These are phyloP conservation scores for Drosophila helvetica DNA, from an alignment of 2,888 invertebrate species.

Conservation along the genomic window DNA sequence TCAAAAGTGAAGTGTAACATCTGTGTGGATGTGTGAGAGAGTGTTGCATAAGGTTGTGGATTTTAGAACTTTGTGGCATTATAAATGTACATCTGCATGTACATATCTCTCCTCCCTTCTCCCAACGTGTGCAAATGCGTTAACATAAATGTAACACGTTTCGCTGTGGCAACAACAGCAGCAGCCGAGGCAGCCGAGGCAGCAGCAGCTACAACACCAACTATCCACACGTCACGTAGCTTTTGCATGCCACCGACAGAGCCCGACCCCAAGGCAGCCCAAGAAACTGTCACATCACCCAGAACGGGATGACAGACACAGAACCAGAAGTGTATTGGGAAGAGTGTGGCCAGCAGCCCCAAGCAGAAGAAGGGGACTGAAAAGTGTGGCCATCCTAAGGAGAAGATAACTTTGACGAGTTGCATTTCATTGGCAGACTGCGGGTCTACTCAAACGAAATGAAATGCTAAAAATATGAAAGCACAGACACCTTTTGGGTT, in stretches of 20 bases:
- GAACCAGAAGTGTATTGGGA: no score
- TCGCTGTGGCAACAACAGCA: slow-evolving; percentile 65
- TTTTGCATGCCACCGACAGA: slow-evolving; percentile 76
- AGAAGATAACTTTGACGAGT: no score
- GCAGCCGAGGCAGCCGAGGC: no score
- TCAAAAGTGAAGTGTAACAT: slow-evolving; percentile 70
- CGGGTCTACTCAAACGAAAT: no score
- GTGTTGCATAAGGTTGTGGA: slow-evolving; percentile 58
- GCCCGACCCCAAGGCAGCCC: slow-evolving; percentile 27
- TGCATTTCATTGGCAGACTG: no score
- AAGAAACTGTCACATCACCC: slow-evolving; percentile 33
- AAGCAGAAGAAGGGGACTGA: not conserved
- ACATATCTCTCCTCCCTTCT: slow-evolving; percentile 5
- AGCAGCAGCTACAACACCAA: slow-evolving; percentile 36
- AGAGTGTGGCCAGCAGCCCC: not conserved
- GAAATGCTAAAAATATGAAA: slow-evolving; percentile 6
- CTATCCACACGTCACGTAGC: slow-evolving; percentile 73
- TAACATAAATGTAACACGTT: slow-evolving; percentile 78
- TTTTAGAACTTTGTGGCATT: slow-evolving; percentile 64
- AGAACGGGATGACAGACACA: slow-evolving; percentile 14
- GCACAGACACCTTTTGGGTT: no score
- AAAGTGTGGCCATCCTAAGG: not conserved
- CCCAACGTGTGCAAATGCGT: slow-evolving; percentile 71
- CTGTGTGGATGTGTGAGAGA: slow-evolving; percentile 20
- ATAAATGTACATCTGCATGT: slow-evolving; percentile 21